phyloP scores from a whole-genome alignment of 2,113 vertebrate species.

The Ptyas mucosa region DNA sequence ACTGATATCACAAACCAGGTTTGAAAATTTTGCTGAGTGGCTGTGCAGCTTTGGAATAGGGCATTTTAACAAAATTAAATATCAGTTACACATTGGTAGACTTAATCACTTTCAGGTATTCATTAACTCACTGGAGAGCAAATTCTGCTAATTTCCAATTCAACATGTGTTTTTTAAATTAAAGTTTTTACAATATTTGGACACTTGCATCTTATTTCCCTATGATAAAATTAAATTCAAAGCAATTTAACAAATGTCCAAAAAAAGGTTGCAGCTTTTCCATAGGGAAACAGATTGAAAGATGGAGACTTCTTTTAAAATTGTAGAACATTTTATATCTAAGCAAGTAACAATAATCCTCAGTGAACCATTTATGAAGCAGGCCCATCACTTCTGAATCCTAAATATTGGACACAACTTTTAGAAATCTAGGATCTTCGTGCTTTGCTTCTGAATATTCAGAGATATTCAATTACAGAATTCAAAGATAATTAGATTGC shows the following conservation, averaged over 20 bases:
- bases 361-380: not conserved
- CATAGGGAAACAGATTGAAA: not conserved
- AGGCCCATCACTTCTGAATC: not conserved
- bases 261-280: not conserved
- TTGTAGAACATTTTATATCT: not conserved
- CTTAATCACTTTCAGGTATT: not conserved
- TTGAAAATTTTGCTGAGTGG: not conserved
- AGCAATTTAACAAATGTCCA: not conserved
- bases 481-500: not conserved
- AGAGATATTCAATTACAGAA: not conserved
- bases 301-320: not conserved
- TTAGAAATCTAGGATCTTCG: not conserved
- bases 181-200: not conserved
- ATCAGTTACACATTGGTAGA: not conserved
- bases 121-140: not conserved
- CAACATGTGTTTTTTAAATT: not conserved
- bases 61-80: not conserved
- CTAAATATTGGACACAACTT: not conserved
- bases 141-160: not conserved
- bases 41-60: not conserved
- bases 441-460: not conserved
- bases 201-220: not conserved
- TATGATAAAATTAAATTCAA: not conserved
- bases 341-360: not conserved
- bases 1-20: not conserved